Evolutionary conservation across 2,113 vertebrate species (phyloP), one percentile per base, ranked within the genome.

Genomic region (Poeciliopsis retropinna): DNA sequence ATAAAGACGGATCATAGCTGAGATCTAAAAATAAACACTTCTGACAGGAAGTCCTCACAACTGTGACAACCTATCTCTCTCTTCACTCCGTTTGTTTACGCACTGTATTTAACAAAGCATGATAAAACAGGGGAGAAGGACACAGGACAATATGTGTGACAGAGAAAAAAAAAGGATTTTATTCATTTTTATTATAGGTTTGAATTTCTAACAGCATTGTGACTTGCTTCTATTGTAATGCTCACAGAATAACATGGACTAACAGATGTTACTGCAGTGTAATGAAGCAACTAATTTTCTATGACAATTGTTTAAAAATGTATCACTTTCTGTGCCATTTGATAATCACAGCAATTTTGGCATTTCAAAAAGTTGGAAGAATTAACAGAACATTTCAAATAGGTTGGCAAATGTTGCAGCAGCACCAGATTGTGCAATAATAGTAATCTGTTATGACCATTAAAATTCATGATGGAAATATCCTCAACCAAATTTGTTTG

Each of bases 21-120:
- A 78, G 85, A 73, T 89, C 97, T 99, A 99, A 97, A 98, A 97
- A 98, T 98, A 99, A 95, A 84, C 88, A 72, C 10, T 76, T 93
- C 79, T 85, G 85, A 93, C 89, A 81, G 95, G 95, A 97, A 97
- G 96, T 96, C 91, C 93, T 89, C 84, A 94, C 92, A 95, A 95
- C 95, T 93, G 93, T 91, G 93, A 93, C 89, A 94, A 92, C 63
- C 90, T 93, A 94, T 86, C 88, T 87, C 88, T 87, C 70, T 15
- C 76, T 76, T 70, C 64, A 25, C 37, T 34, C 19, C 67, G 47
- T 60, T 27, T 70, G 39, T 60, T n/a, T 73, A 10, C 2, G 12
- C 27, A 30, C 32, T 29, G 51, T 13, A 39, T 62, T 19, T 79
- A 82, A 73, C 54, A 79, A 76, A 75, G 73, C 67, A 79, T 71